These are phyloP conservation scores for Ichneumon xanthorius DNA, from an alignment of 2,888 invertebrate species.

Conservation along the genomic window DNA sequence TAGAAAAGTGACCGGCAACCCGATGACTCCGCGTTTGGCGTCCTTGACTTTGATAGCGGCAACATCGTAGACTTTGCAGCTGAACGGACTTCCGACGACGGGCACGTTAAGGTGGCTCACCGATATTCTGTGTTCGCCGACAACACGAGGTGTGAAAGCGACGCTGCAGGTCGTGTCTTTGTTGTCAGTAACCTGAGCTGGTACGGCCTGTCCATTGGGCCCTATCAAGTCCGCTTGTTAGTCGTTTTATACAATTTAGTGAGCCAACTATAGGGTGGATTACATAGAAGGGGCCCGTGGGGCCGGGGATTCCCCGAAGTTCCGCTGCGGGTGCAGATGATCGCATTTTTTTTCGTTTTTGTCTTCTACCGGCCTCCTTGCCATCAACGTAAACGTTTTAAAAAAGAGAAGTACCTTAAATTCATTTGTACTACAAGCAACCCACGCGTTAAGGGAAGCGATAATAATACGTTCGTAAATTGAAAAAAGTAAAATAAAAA, in stretches of 20 bases:
- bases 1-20: constrained; percentile 96
- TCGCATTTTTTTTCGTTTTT: constrained; percentile 17
- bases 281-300: constrained; percentile 67
- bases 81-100: constrained; percentile 96
- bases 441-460: constrained; percentile 61
- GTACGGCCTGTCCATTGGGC: constrained; percentile 96
- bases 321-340: constrained; percentile 44
- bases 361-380: constrained; percentile 55
- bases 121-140: constrained; percentile 96
- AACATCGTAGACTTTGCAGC: constrained; percentile 97
- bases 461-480: constrained; percentile 34
- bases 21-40: constrained; percentile 94
- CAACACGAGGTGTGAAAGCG: constrained; percentile 95
- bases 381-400: constrained; percentile 25
- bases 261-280: constrained; percentile 70
- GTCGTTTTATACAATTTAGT: constrained; percentile 81
- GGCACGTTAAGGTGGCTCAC: constrained; percentile 93
- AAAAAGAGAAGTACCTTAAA: constrained; percentile 23
- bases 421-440: constrained; percentile 54
- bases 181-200: constrained; percentile 94
- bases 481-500: neutral
- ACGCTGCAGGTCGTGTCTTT: constrained; percentile 94
- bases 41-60: constrained; percentile 97
- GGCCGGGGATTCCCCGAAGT: constrained; percentile 35
- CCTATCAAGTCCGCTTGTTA: constrained; percentile 88